Evolutionary conservation across 2,888 invertebrate species (phyloP), one percentile per base, ranked within the genome.

Genomic region (Apodemia mormo): DNA sequence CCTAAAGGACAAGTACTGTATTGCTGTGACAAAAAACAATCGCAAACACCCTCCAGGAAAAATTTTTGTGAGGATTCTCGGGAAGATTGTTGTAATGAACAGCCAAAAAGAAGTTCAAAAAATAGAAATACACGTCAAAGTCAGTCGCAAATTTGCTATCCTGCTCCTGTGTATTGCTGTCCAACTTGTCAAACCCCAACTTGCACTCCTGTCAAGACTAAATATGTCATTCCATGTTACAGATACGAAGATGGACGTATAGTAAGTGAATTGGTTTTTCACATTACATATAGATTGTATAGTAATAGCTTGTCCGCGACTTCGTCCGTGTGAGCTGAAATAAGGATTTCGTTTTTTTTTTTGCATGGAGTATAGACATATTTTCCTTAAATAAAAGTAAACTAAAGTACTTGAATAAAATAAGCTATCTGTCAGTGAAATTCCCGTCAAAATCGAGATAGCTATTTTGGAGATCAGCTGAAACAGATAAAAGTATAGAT

Each of bases 201-300:
- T 49, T 71, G 76, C 70, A 69, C 77, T 71, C 71, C 76, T 40
- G 71, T 75, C 67, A 74, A 74, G 73, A 74, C 77, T 54, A 92
- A 92, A 85, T 92, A 92, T 73, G 85, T 92, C 49, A 90, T 92
- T 73, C 92, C 92, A 2, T 92, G 92, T 75, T 92, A 92, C 72
- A 82, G 92, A 78, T 93, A 92, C 64, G 92, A 92, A 81, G 92
- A 93, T 74, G 92, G 92, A 14, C 85, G 92, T 70, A 90, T 92
- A 74, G 92, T 93, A 86, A 92, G 92, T 89, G 40, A 12, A 9
- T n/a, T 49, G 14, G 14, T 22, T 43, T 43, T 65, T n/a, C 10
- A 12, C 8, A 37, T 22, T n/a, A 80, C 79, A 76, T 76, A 80
- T 78, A 76, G 80, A n/a, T 12, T 12, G 14, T 45, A 14, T 14